Evolutionary conservation across 2,888 invertebrate species (phyloP).

Genomic region (Junonia oenone): DNA sequence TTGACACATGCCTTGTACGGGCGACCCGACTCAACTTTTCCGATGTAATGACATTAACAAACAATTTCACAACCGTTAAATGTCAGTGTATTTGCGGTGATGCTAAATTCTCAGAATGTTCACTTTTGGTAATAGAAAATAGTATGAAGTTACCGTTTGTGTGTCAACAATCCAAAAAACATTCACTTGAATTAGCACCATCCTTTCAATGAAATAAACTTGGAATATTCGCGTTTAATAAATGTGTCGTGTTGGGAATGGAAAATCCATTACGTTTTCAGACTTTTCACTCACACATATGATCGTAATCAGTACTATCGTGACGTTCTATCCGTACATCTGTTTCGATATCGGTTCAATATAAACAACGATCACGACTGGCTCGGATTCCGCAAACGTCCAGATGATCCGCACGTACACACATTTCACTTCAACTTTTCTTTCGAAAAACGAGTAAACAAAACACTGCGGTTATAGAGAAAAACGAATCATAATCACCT

Average conservation of each 20-base stretch:
- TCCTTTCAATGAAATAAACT: background rate
- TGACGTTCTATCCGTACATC: background rate
- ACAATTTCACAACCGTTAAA: constrained; percentile 25
- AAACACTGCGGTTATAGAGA: background rate
- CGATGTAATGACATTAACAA: constrained; percentile 18
- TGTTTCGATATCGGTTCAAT: constrained; percentile 3
- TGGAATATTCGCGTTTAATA: background rate
- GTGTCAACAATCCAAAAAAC: background rate
- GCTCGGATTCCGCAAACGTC: constrained; percentile 1
- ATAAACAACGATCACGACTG: constrained; percentile 10
- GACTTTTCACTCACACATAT: background rate
- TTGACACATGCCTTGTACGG: constrained; percentile 52
- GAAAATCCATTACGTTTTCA: background rate
- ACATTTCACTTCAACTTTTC: background rate
- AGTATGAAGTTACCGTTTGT: background rate
- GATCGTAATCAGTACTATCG: background rate
- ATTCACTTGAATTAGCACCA: background rate
- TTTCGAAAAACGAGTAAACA: background rate
- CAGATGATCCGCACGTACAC: background rate
- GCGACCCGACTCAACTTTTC: constrained; percentile 28
- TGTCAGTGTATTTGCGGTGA: constrained; percentile 1
- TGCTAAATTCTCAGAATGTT: background rate
- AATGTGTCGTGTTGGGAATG: background rate
- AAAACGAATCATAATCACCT: constrained; percentile 52
- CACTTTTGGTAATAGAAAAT: background rate